Percentiles rank a stretch among this genome's conserved stretches.
Conservation (phyloP, 2,113 vertebrate genomes). For the Phasianus colchicus region DNA sequence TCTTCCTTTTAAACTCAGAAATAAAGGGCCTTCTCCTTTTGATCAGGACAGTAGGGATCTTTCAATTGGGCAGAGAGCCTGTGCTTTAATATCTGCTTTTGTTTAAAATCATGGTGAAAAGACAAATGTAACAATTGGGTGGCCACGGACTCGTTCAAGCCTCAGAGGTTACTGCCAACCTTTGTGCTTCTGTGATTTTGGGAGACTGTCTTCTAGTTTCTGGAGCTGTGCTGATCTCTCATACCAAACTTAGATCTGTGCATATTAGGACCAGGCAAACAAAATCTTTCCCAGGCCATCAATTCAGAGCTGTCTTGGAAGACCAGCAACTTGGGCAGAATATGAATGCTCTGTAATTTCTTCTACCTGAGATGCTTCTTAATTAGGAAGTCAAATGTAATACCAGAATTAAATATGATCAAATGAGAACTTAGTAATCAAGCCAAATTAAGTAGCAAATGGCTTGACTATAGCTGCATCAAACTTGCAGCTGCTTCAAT, state of each 20-base stretch:
- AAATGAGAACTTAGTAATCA: neutral
- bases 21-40: neutral
- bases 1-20: neutral
- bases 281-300: neutral
- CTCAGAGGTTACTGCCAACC: neutral
- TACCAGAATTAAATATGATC: neutral
- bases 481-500: neutral
- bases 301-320: neutral
- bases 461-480: neutral
- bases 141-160: neutral
- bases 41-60: neutral
- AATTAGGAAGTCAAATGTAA: neutral
- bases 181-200: neutral
- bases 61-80: neutral
- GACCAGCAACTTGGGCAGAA: neutral
- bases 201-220: neutral
- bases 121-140: neutral
- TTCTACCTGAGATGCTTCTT: neutral
- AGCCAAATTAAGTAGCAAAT: neutral
- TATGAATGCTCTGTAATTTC: neutral
- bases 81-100: neutral
- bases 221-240: neutral
- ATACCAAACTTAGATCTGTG: neutral
- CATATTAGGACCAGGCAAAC: neutral
- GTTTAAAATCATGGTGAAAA: neutral